Base-by-base conservation (phyloP, 2,113 vertebrate species). In the Nymphicus hollandicus region DNA sequence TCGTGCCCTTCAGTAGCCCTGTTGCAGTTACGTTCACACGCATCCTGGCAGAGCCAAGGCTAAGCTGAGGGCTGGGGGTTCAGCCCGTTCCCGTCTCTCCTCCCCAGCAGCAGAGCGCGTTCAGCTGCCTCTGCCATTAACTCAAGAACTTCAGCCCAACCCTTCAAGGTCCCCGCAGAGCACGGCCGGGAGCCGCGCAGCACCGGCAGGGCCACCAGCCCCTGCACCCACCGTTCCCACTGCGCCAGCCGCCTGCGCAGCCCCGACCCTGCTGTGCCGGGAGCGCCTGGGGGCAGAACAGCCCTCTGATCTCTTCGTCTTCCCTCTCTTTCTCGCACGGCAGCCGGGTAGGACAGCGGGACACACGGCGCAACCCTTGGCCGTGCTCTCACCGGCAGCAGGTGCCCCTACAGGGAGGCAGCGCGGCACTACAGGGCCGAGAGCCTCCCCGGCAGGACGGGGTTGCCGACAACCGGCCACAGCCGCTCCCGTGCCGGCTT, bases 11-110 rank as follows among this genome's bases (percentile, higher is more conserved):
- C 65, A 7, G 33, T 4, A 77, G 56, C 53, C 50, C 39, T 4
- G 3, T 2, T 4, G 23, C 12, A 43, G 46, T 13, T 2, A 44
- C 28, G 43, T 3, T 4, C 44, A 8, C 76, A 7, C 1, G 20
- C 7, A 10, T 14, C n/a, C 74, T 2, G 46, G 37, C 35, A 31
- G 66, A 18, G 25, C 37, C 41, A 5, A 44, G 17, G 14, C 58
- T 28, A 6, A 39, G 49, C 39, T 10, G 68, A 10, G 60, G 44
- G 71, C 43, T 2, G 25, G 13, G 23, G 22, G 1, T 37, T 10
- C 71, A 2, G 1, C 8, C 16, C 50, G 2, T 4, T 10, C 13
- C 35, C 29, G 19, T 5, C 18, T 10, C 19, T 10, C 43, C 13
- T 3, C 13, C 10, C 56, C 66, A 3, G 24, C 53, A 5, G 46